Percentiles rank a stretch among this genome's conserved stretches.
Conservation (phyloP, 2,797 vertebrate genomes). For the Acrocephalus scirpaceus region DNA sequence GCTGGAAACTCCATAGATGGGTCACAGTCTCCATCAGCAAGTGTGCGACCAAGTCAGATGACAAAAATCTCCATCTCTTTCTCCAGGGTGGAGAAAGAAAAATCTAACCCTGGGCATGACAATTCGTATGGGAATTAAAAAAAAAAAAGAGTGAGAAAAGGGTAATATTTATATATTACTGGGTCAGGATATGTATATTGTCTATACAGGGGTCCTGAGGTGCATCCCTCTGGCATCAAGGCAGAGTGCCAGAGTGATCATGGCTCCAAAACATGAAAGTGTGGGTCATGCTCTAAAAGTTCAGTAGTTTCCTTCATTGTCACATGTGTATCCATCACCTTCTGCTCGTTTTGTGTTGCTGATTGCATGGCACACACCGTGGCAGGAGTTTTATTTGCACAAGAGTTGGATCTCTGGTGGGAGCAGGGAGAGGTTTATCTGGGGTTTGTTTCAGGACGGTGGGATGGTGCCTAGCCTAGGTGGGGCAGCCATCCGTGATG, state of each 20-base stretch:
- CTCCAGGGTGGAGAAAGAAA: neutral
- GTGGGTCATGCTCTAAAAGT: neutral
- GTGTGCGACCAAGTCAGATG: neutral
- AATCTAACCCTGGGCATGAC: neutral
- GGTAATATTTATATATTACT: neutral
- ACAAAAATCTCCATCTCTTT: neutral
- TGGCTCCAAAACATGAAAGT: neutral
- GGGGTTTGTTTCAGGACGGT: neutral
- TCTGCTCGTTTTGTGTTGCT: neutral
- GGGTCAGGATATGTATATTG: neutral
- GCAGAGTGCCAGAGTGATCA: neutral
- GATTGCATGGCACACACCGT: fast-evolving
- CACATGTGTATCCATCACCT: neutral
- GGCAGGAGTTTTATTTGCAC: neutral
- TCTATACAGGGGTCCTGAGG: neutral
- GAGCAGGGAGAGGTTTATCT: neutral
- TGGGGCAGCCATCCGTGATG: neutral
- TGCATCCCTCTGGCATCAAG: neutral
- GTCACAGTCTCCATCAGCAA: neutral
- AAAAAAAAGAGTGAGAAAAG: neutral
- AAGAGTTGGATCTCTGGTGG: neutral
- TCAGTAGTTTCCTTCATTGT: neutral
- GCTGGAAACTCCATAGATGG: neutral
- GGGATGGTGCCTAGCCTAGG: neutral
- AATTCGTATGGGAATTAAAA: neutral